Base-by-base conservation (phyloP, 2,113 vertebrate genomes). In the Panthera leo region DNA sequence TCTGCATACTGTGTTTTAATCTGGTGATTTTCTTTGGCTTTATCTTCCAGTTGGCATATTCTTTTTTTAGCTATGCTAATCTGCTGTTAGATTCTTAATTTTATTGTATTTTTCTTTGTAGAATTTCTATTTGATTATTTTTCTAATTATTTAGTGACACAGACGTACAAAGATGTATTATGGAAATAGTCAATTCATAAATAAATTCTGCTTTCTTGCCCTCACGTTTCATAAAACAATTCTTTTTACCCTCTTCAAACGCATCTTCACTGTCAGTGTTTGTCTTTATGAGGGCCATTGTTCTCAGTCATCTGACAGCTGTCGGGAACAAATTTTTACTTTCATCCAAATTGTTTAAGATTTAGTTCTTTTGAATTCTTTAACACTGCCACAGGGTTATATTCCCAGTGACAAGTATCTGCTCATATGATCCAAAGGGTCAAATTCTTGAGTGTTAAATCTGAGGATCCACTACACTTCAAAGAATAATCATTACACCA, bases 121-220 rank as follows among this genome's bases (percentile, higher is more conserved):
- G 53, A 93, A 83, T 84, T 87, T 89, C 5, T 29, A 2, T 95
- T 95, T 76, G 18, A 65, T 31, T 79, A 1, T 67, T 92, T 73
- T 82, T 68, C 29, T 36, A 39, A 93, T 51, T 86, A 68, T 91
- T 94, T 91, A 97, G 53, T 85, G 23, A 78, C n/a, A 80, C 15
- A 76, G 80, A 45, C 76, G 76, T 84, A 92, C 42, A 94, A 53
- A 21, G 18, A 21, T 5, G 9, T 93, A n/a, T 76, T 61, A 31
- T 18, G 83, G 51, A 71, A 83, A 78, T 86, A 86, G 68, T 45
- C 42, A 36, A 0, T 73, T 89, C 75, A 51, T 86, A 93, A 87
- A 84, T 79, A 78, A 83, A 87, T 73, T 67, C 53, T 84, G 34
- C 23, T 85, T 75, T 89, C 34, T 89, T 94, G 25, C 12, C 2